phyloP scores from a whole-genome alignment of 2,113 vertebrate genomes.

The Sylvietta virens region DNA sequence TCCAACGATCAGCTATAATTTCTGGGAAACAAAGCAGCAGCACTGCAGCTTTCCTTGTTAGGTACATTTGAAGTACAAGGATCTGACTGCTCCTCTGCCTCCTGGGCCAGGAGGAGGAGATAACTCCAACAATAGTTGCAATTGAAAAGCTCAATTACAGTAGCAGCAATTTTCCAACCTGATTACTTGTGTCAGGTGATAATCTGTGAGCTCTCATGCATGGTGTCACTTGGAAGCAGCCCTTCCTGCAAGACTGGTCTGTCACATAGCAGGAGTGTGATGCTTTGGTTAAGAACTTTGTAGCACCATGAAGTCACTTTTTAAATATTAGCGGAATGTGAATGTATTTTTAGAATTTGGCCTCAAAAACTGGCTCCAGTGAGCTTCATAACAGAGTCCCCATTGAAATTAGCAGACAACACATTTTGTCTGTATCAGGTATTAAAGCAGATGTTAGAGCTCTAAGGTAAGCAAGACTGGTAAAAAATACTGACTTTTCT shows the following conservation, averaged over 20 bases:
- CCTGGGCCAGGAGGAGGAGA: background rate
- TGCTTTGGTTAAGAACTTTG: background rate
- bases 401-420: background rate
- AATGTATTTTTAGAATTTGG: background rate
- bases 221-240: background rate
- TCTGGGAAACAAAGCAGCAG: background rate
- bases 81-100: background rate
- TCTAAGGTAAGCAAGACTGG: background rate
- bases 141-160: conserved; percentile 14
- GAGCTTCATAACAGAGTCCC: background rate
- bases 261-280: background rate
- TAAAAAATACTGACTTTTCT: background rate
- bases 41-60: background rate
- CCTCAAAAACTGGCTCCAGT: background rate
- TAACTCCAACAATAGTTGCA: background rate
- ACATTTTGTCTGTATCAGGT: background rate
- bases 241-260: background rate
- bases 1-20: background rate
- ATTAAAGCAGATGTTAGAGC: background rate
- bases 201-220: background rate
- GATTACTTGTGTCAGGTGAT: conserved; percentile 4
- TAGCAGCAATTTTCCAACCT: conserved; percentile 8
- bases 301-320: background rate
- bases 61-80: background rate
- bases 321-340: background rate